phyloP scores from a whole-genome alignment of 2,113 vertebrate species.

The Pteropus alecto region DNA sequence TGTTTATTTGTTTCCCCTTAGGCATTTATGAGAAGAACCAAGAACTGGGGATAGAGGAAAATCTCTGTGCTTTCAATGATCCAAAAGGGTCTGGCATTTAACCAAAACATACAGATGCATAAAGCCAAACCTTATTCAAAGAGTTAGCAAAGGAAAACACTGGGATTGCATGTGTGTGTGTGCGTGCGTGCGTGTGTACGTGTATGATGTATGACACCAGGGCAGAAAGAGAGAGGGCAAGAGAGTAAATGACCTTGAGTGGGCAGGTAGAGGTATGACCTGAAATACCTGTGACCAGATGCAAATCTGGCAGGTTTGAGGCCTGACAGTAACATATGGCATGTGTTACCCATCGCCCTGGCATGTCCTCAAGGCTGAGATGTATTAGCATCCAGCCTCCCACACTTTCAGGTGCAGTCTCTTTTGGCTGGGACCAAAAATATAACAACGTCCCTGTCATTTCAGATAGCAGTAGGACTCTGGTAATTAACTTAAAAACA shows the following conservation, averaged over 20 bases:
- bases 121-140: neutral
- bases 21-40: neutral
- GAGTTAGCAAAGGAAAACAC: neutral
- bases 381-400: neutral
- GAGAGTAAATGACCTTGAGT: neutral
- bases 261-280: neutral
- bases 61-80: neutral
- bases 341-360: neutral
- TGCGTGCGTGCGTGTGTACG: neutral
- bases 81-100: neutral
- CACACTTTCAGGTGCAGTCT: neutral
- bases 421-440: neutral
- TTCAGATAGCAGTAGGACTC: neutral
- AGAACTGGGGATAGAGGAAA: neutral
- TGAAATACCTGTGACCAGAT: neutral
- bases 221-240: neutral
- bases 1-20: conserved; percentile 8
- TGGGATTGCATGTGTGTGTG: neutral
- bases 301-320: neutral
- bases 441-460: neutral
- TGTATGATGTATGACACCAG: neutral
- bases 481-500: neutral
- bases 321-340: neutral
- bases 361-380: conserved; percentile 10
- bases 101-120: neutral